Conservation (phyloP, 2,888 invertebrate genomes). For the Cephus runcator region DNA sequence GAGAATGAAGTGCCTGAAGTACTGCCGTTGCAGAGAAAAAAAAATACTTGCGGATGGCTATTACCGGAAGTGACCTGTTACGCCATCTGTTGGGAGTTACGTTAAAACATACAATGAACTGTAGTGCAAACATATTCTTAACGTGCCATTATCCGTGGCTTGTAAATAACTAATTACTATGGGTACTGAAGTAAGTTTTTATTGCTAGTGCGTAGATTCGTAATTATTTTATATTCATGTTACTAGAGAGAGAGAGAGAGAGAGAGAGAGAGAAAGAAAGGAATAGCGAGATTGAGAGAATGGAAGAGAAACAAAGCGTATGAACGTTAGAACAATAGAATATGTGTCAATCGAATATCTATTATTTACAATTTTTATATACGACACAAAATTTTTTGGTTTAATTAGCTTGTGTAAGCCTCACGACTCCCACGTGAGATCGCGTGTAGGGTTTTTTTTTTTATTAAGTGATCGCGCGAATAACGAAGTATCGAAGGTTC, state of each 20-base stretch:
- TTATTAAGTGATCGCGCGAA: not conserved
- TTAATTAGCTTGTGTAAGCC: not conserved
- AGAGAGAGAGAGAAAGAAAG: no score
- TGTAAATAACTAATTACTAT: slow-evolving; percentile 58
- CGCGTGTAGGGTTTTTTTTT: not conserved
- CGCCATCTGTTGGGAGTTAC: no score
- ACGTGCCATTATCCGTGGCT: slow-evolving; percentile 63
- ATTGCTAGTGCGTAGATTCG: no score
- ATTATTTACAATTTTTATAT: slow-evolving; percentile 5
- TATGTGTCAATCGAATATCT: not conserved
- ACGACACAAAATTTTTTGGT: not conserved
- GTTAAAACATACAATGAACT: slow-evolving; percentile 37
- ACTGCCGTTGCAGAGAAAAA: no score
- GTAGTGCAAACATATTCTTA: slow-evolving; percentile 63
- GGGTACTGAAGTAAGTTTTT: slow-evolving; percentile 15
- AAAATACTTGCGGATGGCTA: no score
- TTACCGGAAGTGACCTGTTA: no score
- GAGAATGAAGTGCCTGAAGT: slow-evolving; percentile 10
- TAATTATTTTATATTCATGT: no score
- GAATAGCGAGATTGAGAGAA: no score
- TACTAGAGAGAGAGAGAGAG: no score
- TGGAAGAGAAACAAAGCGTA: no score
- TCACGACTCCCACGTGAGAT: not conserved
- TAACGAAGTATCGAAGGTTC: not conserved
- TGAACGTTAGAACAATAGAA: no score